Base-by-base conservation (phyloP, 2,888 invertebrate species). In the Bugula neritina region DNA sequence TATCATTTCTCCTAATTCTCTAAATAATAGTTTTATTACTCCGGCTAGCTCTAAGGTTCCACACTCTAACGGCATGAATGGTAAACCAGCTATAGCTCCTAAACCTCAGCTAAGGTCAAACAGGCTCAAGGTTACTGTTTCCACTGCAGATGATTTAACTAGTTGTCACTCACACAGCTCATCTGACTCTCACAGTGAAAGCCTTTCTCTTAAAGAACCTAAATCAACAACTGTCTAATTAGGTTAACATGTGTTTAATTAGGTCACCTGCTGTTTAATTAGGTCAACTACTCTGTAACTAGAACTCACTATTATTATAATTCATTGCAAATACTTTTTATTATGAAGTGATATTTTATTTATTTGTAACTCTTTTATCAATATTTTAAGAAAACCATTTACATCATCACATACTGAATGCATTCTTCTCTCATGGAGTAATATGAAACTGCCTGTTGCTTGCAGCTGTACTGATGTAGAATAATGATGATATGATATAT, bases 201-300 rank as follows among this genome's bases (percentile, higher is more conserved):
- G 27, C 31, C 63, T 10, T 29, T 17, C 27, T 25, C 10, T 63
- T 13, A 63, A 63, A 63, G 63, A 63, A 3, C 63, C 27, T 10
- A 63, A 63, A 63, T 63, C 63, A 29, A 63, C 63, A 29, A 63
- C 63, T 31, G 63, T 57, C n/a, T 57, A n/a, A 43, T 10, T 43
- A 43, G 5, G 43, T 10, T n/a, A n/a, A n/a, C n/a, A n/a, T n/a
- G n/a, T n/a, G n/a, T n/a, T n/a, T n/a, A n/a, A n/a, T n/a, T n/a
- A n/a, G n/a, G n/a, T n/a, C n/a, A n/a, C n/a, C n/a, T n/a, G n/a
- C n/a, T n/a, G n/a, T n/a, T n/a, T n/a, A n/a, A n/a, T n/a, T n/a
- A n/a, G n/a, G n/a, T n/a, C n/a, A n/a, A n/a, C n/a, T n/a, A n/a
- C n/a, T n/a, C n/a, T n/a, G n/a, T n/a, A n/a, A n/a, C n/a, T n/a